Conservation (phyloP, 2,888 invertebrate genomes). For the Pyrrhia umbra region DNA sequence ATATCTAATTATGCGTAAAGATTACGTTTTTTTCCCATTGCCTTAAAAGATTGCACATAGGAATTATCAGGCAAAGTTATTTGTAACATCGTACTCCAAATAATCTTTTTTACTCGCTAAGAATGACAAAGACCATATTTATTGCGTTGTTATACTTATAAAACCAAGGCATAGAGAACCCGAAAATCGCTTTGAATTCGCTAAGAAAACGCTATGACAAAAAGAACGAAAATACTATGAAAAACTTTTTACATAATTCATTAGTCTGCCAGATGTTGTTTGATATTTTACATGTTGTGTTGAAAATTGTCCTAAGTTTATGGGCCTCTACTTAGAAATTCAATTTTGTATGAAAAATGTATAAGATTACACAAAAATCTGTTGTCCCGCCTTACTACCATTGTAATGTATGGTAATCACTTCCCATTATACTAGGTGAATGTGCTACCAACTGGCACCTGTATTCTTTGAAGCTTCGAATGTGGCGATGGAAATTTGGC, state of each 20-base stretch:
- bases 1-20: no score
- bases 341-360: slow-evolving; percentile 53
- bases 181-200: neutral
- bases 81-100: neutral
- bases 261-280: slow-evolving; percentile 59
- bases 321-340: slow-evolving; percentile 36
- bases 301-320: slow-evolving; percentile 18
- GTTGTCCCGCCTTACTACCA: slow-evolving; percentile 53
- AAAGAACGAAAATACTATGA: slow-evolving; percentile 18
- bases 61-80: no score
- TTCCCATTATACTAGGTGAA: slow-evolving; percentile 57
- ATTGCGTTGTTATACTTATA: neutral
- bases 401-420: slow-evolving; percentile 63
- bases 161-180: slow-evolving; percentile 9
- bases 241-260: slow-evolving; percentile 48
- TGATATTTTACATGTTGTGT: slow-evolving; percentile 30
- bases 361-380: slow-evolving; percentile 51
- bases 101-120: neutral
- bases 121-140: no score
- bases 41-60: neutral
- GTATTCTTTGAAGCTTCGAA: slow-evolving; percentile 51
- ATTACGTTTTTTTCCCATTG: neutral
- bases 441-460: slow-evolving; percentile 59
- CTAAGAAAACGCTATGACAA: neutral
- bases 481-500: slow-evolving; percentile 37